A percentile compares a stretch with the other conserved stretches of the same genome.
These are phyloP conservation scores for Podotricha telesiphe DNA, from an alignment of 2,888 invertebrate genomes.

Conservation along the genomic window DNA sequence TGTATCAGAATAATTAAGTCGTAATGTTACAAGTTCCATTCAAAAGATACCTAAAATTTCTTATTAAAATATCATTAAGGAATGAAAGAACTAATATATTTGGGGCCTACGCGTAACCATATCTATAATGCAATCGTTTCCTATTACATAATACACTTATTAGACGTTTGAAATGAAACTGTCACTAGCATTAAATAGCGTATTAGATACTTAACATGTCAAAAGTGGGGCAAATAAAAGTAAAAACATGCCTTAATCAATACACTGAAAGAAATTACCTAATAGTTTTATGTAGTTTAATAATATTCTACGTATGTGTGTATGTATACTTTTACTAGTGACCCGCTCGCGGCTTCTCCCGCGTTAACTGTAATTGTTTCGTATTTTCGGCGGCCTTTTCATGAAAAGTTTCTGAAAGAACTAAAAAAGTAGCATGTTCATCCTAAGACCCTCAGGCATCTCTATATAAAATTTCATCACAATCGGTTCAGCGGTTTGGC, in stretches of 20 bases:
- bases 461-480: too few relatives aligned
- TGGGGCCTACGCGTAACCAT: conserved; percentile 27
- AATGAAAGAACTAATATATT: conserved; percentile 23
- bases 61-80: conserved; percentile 35
- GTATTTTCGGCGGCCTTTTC: too few relatives aligned
- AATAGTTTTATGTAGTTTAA: background rate
- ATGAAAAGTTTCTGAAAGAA: too few relatives aligned
- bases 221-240: background rate
- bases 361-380: too few relatives aligned
- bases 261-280: background rate
- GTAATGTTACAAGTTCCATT: background rate
- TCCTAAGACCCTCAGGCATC: too few relatives aligned
- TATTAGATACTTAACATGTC: conserved; percentile 13
- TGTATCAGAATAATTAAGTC: background rate
- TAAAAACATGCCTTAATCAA: background rate
- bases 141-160: conserved; percentile 31
- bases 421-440: too few relatives aligned
- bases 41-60: conserved; percentile 35
- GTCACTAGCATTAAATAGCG: conserved; percentile 26
- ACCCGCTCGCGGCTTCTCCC: too few relatives aligned
- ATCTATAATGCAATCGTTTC: conserved; percentile 23
- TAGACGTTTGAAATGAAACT: conserved; percentile 33
- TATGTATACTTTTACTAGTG: too few relatives aligned
- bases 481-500: too few relatives aligned
- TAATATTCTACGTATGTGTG: background rate